Evolutionary conservation across 2,888 invertebrate genomes (phyloP), one percentile per base, ranked within the genome.

Genomic region (Harpalus rubripes): DNA sequence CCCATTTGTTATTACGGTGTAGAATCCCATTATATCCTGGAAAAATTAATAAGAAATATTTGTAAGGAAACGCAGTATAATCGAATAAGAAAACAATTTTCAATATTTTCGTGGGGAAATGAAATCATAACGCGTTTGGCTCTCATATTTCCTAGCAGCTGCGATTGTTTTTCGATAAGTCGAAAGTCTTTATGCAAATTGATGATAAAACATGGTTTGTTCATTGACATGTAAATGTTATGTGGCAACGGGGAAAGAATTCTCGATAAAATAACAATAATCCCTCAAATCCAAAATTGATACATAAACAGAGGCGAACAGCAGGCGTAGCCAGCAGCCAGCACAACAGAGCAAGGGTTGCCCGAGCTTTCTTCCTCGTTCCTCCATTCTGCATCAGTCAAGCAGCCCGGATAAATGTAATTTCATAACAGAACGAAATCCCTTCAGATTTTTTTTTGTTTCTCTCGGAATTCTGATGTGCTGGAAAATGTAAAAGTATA

Each of bases 351-450:
- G 72, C 72, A 44, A 44, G 44, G 44, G 44, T 15, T 44, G 15
- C 10, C 16, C 18, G 5, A n/a, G 72, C 41, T 44, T 74, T 12
- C 32, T 3, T 32, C 32, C 32, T 32, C 32, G 32, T 32, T 32
- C 32, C 32, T 32, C 3, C 26, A 22, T 68, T 44, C 78, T 78
- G 78, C 58, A 61, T 32, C 83, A 83, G 74, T 58, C 74, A 83
- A 41, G 44, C 83, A 83, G 74, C 59, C 32, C 16, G 83, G 76
- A 58, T 83, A 83, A 83, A 83, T 83, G 74, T 83, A 83, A 83
- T 83, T 83, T 83, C 83, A 76, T 83, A 83, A 83, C 83, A 58
- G 56, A 83, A n/a, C 61, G 74, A 61, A 83, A 83, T 76, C 74
- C 59, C 61, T 83, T 59, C 74, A 83, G 61, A 74, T 74, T 74